phyloP scores from a whole-genome alignment of 1,140 invertebrate species.

The Drosophila trapezifrons region DNA sequence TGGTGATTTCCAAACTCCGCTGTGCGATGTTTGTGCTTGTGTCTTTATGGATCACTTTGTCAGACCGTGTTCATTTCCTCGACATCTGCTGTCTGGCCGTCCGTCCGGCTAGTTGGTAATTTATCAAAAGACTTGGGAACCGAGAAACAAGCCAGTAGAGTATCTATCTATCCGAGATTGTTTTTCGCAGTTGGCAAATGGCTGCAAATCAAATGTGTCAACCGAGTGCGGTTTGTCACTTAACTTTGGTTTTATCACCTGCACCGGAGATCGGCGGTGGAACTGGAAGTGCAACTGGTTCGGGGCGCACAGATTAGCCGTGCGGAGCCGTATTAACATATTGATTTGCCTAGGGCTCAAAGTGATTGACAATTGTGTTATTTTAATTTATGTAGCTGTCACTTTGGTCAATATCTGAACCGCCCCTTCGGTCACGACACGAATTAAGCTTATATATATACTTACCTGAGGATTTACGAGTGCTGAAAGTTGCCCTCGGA shows the following conservation, averaged over 20 bases:
- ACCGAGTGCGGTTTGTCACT: constrained; percentile 48
- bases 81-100: constrained; percentile 38
- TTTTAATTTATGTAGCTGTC: constrained; percentile 76
- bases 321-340: constrained; percentile 60
- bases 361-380: constrained; percentile 80
- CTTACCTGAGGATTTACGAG: constrained; percentile 22
- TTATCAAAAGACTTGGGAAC: constrained; percentile 49
- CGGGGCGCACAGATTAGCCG: constrained; percentile 25
- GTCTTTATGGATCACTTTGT: constrained; percentile 45
- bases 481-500: constrained; percentile 51
- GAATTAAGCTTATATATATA: neutral
- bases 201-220: constrained; percentile 61
- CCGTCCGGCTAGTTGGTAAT: constrained; percentile 41
- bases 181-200: constrained; percentile 46
- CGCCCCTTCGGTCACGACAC: constrained; percentile 67
- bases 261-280: constrained; percentile 14
- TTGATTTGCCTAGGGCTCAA: constrained; percentile 77
- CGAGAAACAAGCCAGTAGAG: constrained; percentile 14
- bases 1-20: constrained; percentile 29
- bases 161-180: constrained; percentile 24
- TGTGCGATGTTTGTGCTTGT: constrained; percentile 1
- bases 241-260: constrained; percentile 60
- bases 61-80: constrained; percentile 53
- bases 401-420: constrained; percentile 40
- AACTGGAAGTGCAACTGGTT: constrained; percentile 44